Evolutionary conservation across 1,140 invertebrate genomes (phyloP).

Genomic region (Drosophila aff.): DNA sequence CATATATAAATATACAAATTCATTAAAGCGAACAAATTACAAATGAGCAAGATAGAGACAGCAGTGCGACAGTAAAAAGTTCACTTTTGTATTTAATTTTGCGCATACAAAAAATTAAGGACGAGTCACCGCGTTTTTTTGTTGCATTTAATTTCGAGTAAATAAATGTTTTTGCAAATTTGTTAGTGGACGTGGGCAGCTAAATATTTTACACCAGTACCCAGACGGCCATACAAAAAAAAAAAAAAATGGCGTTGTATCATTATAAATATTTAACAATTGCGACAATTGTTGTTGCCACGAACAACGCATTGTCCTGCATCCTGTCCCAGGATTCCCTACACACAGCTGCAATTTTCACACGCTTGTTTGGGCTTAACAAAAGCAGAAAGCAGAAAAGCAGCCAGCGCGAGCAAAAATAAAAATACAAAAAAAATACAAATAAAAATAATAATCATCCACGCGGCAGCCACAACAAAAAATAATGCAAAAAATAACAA

Average conservation of each 20-base stretch:
- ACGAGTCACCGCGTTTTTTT: constrained; percentile 9
- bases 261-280: constrained; percentile 84
- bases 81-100: constrained; percentile 34
- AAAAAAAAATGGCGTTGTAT: constrained; percentile 63
- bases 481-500: neutral
- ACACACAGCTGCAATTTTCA: constrained; percentile 74
- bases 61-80: constrained; percentile 4
- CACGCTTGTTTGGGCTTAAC: constrained; percentile 76
- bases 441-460: constrained; percentile 35
- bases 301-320: constrained; percentile 53
- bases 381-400: constrained; percentile 29
- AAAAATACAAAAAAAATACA: constrained; percentile 14
- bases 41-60: constrained; percentile 8
- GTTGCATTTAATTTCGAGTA: constrained; percentile 50
- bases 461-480: constrained; percentile 4
- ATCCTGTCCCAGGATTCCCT: constrained; percentile 43
- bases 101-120: neutral
- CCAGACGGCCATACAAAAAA: constrained; percentile 45
- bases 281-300: constrained; percentile 77
- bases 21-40: constrained; percentile 50
- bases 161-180: constrained; percentile 62
- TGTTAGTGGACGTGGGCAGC: constrained; percentile 46
- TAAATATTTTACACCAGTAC: constrained; percentile 74
- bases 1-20: constrained; percentile 27
- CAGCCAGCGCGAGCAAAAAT: constrained; percentile 8